Evolutionary conservation across 2,797 vertebrate genomes (phyloP).

Genomic region (Poecilia velifera): DNA sequence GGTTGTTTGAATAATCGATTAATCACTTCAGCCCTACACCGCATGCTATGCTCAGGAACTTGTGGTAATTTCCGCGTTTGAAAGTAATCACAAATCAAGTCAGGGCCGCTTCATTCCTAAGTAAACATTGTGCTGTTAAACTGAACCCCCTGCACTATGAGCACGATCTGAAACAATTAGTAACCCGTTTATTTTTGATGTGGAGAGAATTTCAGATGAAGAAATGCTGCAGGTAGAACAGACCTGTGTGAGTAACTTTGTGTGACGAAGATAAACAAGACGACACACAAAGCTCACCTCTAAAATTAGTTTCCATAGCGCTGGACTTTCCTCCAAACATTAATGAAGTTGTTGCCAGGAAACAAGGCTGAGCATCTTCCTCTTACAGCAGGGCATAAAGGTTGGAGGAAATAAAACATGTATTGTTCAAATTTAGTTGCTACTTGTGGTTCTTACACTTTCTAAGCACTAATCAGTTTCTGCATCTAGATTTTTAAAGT

Average conservation of each 20-base stretch:
- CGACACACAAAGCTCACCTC: background rate
- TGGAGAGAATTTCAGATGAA: background rate
- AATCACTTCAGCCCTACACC: too few species aligned
- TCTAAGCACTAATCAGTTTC: background rate
- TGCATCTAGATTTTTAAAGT: background rate
- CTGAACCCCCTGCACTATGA: background rate
- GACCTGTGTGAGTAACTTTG: background rate
- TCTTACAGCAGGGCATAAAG: background rate
- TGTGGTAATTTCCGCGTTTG: background rate
- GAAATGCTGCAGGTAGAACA: background rate
- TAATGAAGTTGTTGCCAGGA: background rate
- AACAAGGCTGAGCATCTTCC: background rate
- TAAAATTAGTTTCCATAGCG: background rate
- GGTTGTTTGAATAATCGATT: too few species aligned
- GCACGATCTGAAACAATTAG: background rate
- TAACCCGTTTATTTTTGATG: background rate
- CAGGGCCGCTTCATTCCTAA: background rate
- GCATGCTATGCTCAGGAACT: background rate
- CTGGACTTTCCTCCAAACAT: background rate
- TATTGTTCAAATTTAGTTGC: background rate
- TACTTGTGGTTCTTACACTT: background rate
- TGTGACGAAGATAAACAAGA: background rate
- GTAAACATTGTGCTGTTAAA: background rate
- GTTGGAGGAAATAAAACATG: background rate
- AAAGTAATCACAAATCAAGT: background rate